phyloP scores from a whole-genome alignment of 2,888 invertebrate species.

The Pimpla rufipes region DNA sequence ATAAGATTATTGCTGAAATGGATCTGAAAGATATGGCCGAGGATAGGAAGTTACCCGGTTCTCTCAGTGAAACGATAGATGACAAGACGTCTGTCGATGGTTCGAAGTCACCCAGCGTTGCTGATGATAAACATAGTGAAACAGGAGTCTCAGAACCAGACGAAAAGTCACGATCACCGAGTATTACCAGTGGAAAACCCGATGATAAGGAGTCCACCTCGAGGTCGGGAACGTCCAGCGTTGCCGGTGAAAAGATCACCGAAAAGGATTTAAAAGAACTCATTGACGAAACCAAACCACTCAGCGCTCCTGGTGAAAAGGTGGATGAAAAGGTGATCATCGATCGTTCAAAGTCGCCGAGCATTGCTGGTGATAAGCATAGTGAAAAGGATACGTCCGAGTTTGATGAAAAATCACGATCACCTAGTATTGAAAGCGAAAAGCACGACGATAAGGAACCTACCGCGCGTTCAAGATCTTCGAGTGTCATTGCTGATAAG shows the following conservation, averaged over 20 bases:
- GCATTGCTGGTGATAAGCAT: conserved; percentile 31
- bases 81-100: neutral
- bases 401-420: conserved; percentile 42
- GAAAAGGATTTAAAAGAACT: conserved; percentile 56
- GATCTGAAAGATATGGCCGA: neutral
- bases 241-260: conserved; percentile 49
- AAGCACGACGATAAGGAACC: conserved; percentile 26
- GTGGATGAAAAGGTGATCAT: neutral
- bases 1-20: conserved; percentile 52
- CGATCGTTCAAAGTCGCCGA: conserved; percentile 44
- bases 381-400: conserved; percentile 10
- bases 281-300: conserved; percentile 19
- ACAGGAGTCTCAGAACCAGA: neutral
- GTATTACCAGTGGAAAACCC: conserved; percentile 40
- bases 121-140: conserved; percentile 46
- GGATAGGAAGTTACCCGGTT: conserved; percentile 1
- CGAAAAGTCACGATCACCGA: conserved; percentile 36
- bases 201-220: conserved; percentile 5
- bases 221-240: conserved; percentile 6
- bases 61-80: conserved; percentile 21
- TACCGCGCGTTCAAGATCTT: conserved; percentile 31
- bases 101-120: conserved; percentile 65
- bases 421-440: conserved; percentile 54
- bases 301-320: conserved; percentile 57
- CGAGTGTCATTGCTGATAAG: conserved; percentile 28